Conservation (phyloP, 2,888 invertebrate species). For the Sympetrum striolatum region DNA sequence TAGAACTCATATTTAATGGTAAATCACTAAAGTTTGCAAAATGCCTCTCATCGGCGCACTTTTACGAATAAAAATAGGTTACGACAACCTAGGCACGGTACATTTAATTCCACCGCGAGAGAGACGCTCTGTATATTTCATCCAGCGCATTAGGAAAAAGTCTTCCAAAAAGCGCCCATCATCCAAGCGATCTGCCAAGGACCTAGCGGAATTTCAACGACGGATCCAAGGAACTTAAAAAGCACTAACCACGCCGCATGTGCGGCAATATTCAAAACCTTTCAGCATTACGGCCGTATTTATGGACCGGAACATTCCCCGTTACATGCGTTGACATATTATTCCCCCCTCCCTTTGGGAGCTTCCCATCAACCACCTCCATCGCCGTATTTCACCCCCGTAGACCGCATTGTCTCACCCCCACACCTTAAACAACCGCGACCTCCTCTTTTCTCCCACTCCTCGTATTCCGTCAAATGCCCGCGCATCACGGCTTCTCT, state of each 20-base stretch:
- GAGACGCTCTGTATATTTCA: not conserved
- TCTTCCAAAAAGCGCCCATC: not conserved
- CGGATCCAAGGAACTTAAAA: slow-evolving; percentile 3
- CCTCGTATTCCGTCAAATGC: not conserved
- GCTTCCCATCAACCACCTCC: not conserved
- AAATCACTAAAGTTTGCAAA: too few species aligned
- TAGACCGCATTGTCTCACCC: slow-evolving; percentile 8
- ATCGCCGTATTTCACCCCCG: not conserved
- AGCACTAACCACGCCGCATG: slow-evolving; percentile 9
- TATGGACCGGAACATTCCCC: slow-evolving; percentile 31
- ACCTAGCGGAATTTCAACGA: not conserved
- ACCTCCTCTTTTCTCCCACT: not conserved
- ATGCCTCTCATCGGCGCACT: too few species aligned
- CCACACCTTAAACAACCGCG: not conserved
- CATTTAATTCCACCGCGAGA: not conserved
- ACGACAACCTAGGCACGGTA: too few species aligned
- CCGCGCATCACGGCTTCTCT: slow-evolving; percentile 20
- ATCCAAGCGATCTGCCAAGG: slow-evolving; percentile 5
- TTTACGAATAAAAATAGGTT: too few species aligned
- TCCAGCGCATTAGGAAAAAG: not conserved
- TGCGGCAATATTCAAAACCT: slow-evolving; percentile 41
- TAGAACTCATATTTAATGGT: too few species aligned
- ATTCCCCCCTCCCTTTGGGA: not conserved
- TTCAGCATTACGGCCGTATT: slow-evolving; percentile 39
- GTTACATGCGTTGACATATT: slow-evolving; percentile 36